Evolutionary conservation across 2,113 vertebrate genomes (phyloP).

Genomic region (Tachysurus vachellii): DNA sequence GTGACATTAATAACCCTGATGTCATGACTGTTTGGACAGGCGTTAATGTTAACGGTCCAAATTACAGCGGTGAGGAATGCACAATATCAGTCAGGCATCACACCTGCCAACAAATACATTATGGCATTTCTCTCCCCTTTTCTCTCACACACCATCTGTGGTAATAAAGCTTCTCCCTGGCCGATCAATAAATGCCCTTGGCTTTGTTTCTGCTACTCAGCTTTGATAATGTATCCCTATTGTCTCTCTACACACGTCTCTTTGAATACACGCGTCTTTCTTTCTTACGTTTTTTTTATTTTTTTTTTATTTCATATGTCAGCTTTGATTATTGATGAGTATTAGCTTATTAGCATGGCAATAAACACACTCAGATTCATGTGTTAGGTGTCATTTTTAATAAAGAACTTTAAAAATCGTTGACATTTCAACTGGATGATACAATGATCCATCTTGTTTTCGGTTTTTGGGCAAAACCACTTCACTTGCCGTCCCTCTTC

Average conservation of each 20-base stretch:
- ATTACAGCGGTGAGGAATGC: slow-evolving; percentile 33
- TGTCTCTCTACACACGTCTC: slow-evolving; percentile 1
- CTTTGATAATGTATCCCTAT: slow-evolving; percentile 18
- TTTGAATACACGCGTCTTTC: not conserved
- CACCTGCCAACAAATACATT: slow-evolving; percentile 49
- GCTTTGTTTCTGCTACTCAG: not conserved
- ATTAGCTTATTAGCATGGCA: not conserved
- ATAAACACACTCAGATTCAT: not conserved
- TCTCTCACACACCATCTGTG: slow-evolving; percentile 7
- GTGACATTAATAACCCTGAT: slow-evolving; percentile 69
- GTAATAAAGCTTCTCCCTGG: slow-evolving; percentile 30
- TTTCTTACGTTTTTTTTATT: not conserved
- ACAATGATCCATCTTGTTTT: not conserved
- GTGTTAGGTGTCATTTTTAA: not conserved
- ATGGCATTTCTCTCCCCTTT: slow-evolving; percentile 16
- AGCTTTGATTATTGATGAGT: slow-evolving; percentile 14
- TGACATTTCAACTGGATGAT: not conserved
- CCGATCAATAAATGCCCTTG: slow-evolving; percentile 43
- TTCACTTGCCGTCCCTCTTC: not conserved
- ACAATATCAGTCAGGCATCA: slow-evolving; percentile 46
- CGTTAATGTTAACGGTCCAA: slow-evolving; percentile 50
- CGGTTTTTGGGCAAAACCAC: not conserved
- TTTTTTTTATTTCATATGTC: not conserved
- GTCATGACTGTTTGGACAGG: slow-evolving; percentile 55
- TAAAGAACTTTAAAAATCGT: not conserved